A percentile compares a stretch with the other conserved stretches of the same genome.
These are phyloP conservation scores for Carapus acus DNA, from an alignment of 2,797 vertebrate genomes.

Conservation along the genomic window DNA sequence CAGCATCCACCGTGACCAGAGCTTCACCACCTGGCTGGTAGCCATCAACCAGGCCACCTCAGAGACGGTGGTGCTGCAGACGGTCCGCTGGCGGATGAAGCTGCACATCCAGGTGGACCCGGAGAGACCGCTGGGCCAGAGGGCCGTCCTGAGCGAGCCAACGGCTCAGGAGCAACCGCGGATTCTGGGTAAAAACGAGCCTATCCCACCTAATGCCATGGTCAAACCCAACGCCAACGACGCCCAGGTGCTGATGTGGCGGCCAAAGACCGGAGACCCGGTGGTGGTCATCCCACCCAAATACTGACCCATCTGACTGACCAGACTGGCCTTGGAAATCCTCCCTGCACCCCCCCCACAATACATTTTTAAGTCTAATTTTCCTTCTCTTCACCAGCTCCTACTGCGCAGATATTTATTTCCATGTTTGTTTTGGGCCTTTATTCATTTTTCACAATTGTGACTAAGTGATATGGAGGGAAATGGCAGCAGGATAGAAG, in stretches of 20 bases:
- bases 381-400: conserved; percentile 46
- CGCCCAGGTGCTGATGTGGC: conserved; percentile 99
- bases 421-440: conserved; percentile 29
- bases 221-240: conserved; percentile 98
- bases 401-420: conserved; percentile 37
- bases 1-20: conserved; percentile 91
- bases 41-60: conserved; percentile 85
- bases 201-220: conserved; percentile 88
- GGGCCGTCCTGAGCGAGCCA: conserved; percentile 84
- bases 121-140: conserved; percentile 80
- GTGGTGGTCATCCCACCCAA: conserved; percentile 95
- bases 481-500: conserved; percentile 27
- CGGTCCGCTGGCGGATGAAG: conserved; percentile 93
- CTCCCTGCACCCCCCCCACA: conserved; percentile 49
- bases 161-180: conserved; percentile 87
- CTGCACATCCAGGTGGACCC: conserved; percentile 89
- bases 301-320: conserved; percentile 66
- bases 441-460: conserved; percentile 22
- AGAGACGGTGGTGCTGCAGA: conserved; percentile 88
- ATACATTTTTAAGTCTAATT: conserved; percentile 34
- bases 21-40: conserved; percentile 97
- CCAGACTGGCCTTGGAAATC: conserved; percentile 62
- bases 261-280: conserved; percentile 83
- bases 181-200: conserved; percentile 87
- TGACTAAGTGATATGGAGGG: conserved; percentile 18